A percentile compares a stretch with the other conserved stretches of the same genome.
phyloP scores from a whole-genome alignment of 1,140 invertebrate genomes.

The Pollicipes pollicipes region DNA sequence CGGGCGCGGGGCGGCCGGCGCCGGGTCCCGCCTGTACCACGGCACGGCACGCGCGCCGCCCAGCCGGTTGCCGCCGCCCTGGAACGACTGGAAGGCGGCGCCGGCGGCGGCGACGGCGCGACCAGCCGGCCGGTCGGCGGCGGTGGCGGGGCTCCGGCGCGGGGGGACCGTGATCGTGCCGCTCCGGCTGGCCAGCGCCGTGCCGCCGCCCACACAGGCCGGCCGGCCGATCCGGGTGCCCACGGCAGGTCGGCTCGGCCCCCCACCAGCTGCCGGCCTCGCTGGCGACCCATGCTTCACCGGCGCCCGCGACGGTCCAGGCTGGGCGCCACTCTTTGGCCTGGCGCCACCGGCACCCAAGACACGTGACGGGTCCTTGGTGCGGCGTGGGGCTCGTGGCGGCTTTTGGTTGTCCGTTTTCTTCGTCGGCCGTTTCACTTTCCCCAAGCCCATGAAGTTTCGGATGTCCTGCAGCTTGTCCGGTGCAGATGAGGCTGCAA shows the following conservation, averaged over 20 bases:
- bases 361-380: no score
- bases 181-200: background rate
- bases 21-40: background rate
- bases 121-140: background rate
- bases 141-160: background rate
- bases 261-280: background rate
- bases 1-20: background rate
- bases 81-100: background rate
- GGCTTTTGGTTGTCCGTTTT: background rate
- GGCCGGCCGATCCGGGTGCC: background rate
- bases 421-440: background rate
- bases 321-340: no score
- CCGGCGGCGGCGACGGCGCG: background rate
- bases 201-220: background rate
- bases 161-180: background rate
- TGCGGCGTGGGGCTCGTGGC: background rate
- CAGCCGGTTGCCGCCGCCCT: background rate
- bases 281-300: background rate
- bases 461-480: background rate
- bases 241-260: background rate
- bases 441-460: background rate
- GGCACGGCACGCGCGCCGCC: background rate
- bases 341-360: no score
- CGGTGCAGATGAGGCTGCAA: background rate
- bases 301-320: no score